Evolutionary conservation across 2,888 invertebrate genomes (phyloP), one percentile per base, ranked within the genome.

Genomic region (Schizotus pectinicornis): DNA sequence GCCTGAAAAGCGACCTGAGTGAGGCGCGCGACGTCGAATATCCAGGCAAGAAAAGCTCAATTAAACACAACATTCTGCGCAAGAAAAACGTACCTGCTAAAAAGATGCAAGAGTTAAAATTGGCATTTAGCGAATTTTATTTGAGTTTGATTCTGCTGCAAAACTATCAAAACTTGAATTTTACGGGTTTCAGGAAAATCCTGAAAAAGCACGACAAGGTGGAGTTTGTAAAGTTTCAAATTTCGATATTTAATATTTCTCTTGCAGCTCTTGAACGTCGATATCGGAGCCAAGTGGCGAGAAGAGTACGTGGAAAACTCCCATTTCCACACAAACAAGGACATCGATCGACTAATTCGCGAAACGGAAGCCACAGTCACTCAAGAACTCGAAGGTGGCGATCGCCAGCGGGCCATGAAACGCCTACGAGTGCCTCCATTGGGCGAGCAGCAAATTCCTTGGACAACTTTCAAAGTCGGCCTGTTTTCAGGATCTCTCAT

Each of bases 41-140:
- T 58, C 68, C 73, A 32, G 72, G 74, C 7, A 80, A 78, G 62
- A 71, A 73, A 47, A 68, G 54, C 6, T 70, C 71, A 1, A 68
- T 76, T 7, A 74, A 72, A 55, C 73, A 74, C 57, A 79, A 76
- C 69, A 71, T 80, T 47, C 71, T 80, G 52, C 70, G 74, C 38
- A 81, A 78, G 67, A 14, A 41, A 62, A 70, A 69, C 64, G 80
- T 86, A 22, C 85, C 88, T 0, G 82, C 86, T 0, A 82, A 90
- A 42, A 92, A 91, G 76, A 80, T 90, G 53, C 90, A 91, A 74
- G 93, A 94, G 76, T 80, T 95, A 62, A 93, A 93, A 78, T 82
- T 94, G 64, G 94, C 94, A 47, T 95, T 93, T 80, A 92, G 91
- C 71, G 94, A 94, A 81, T 95, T 93, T 79, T 95, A 94, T 79